Evolutionary conservation across 2,888 invertebrate genomes (phyloP).

Genomic region (Euproctis similis): DNA sequence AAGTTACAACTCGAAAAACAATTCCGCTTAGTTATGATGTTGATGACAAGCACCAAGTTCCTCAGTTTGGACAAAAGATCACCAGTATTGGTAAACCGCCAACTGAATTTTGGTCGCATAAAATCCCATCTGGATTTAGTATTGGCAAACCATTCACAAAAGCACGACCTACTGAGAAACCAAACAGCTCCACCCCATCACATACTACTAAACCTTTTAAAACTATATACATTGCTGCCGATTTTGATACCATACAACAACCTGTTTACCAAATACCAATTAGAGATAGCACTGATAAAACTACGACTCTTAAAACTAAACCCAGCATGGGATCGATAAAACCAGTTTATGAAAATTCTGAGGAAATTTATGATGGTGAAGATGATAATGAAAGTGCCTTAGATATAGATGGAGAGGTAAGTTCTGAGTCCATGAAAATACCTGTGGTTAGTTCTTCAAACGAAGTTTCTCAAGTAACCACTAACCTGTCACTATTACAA

Average conservation of each 20-base stretch:
- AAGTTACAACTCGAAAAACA: slow-evolving; percentile 56
- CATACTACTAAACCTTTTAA: slow-evolving; percentile 40
- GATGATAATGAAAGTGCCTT: slow-evolving; percentile 40
- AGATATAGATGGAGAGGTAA: slow-evolving; percentile 59
- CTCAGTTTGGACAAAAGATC: slow-evolving; percentile 59
- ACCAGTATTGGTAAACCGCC: slow-evolving; percentile 58
- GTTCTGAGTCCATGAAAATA: slow-evolving; percentile 65
- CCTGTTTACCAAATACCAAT: slow-evolving; percentile 67
- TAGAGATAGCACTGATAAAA: slow-evolving; percentile 58
- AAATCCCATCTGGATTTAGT: slow-evolving; percentile 37
- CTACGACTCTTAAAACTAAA: slow-evolving; percentile 35
- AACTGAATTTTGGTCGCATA: slow-evolving; percentile 48
- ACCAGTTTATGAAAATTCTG: slow-evolving; percentile 59
- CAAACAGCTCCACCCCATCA: slow-evolving; percentile 24
- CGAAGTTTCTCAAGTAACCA: slow-evolving; percentile 35
- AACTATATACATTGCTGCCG: slow-evolving; percentile 52
- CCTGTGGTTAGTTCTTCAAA: slow-evolving; percentile 59
- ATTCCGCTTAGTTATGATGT: slow-evolving; percentile 56
- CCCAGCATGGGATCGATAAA: slow-evolving; percentile 34
- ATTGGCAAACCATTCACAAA: slow-evolving; percentile 59
- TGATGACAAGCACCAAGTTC: slow-evolving; percentile 37
- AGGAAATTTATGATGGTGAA: slow-evolving; percentile 64
- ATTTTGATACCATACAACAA: slow-evolving; percentile 45
- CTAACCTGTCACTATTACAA: slow-evolving; percentile 36
- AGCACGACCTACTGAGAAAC: slow-evolving; percentile 31